Conservation (phyloP, 2,888 invertebrate genomes). For the Julus scanicus region DNA sequence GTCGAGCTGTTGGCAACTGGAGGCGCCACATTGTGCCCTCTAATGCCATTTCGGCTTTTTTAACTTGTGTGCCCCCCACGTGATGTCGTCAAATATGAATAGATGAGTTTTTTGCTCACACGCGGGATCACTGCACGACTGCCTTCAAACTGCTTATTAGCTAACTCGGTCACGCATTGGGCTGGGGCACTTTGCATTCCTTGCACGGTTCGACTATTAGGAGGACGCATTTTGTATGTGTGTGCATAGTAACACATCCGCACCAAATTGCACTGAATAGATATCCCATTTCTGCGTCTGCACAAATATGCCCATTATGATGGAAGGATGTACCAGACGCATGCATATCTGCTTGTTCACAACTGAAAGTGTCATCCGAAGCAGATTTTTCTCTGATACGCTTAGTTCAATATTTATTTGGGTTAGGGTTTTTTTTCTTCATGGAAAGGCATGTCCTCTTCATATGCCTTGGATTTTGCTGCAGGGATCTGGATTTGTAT, state of each 20-base stretch:
- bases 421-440: background rate
- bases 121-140: background rate
- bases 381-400: background rate
- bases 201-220: background rate
- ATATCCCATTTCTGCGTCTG: background rate
- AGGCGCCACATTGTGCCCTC: background rate
- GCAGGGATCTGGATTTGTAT: too few relatives aligned
- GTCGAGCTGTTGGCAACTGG: background rate
- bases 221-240: background rate
- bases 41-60: background rate
- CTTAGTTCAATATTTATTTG: slow-evolving; percentile 8
- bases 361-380: background rate
- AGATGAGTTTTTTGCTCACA: background rate
- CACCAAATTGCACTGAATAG: slow-evolving; percentile 3
- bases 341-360: background rate
- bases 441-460: background rate
- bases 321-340: background rate
- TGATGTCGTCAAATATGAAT: slow-evolving; percentile 42
- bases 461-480: too few relatives aligned
- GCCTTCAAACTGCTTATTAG: background rate
- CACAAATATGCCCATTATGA: background rate
- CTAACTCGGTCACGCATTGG: slow-evolving; percentile 7
- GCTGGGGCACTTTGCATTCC: slow-evolving; percentile 25
- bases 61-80: slow-evolving; percentile 18
- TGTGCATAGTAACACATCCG: slow-evolving; percentile 11